Base-by-base conservation (phyloP, 2,888 invertebrate genomes). In the Acleris sparsana region DNA sequence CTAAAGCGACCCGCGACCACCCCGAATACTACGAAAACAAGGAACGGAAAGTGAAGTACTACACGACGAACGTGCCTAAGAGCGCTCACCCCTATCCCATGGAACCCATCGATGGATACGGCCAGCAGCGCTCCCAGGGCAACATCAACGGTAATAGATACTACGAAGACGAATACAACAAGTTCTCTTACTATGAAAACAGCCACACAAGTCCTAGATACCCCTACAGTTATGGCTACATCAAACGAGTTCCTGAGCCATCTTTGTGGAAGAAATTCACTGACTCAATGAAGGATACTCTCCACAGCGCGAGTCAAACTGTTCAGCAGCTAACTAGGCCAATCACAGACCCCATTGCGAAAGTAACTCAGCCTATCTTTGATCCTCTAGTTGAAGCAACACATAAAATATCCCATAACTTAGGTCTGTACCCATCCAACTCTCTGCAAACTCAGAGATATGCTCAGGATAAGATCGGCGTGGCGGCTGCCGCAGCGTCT, bases 371-470 rank as follows among this genome's bases (percentile, higher is more conserved):
- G 67, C 95, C 95, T 3, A 95, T 96, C 1, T 89, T 95, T 33
- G 96, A 96, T 64, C 96, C 97, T 0, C 83, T 97, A 43, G 94
- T 96, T 0, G 96, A 96, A 84, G 96, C 96, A 0, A 95, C 96
- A 0, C 96, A 96, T 9, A 96, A 96, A 82, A 96, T 96, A 67
- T 95, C 96, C 0, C 94, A 96, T 72, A 96, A 96, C 80, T 88
- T 96, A 52, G 96, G 96, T 1, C 87, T 96, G 9, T 93, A 94
- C 9, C 88, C 86, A 0, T 83, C 89, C 1, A 88, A 91, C 69
- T 83, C 89, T 3, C 81, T 89, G 52, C 88, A 91, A 73, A 84
- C 85, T 51, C 93, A 91, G 72, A 91, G 84, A 63, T 91, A 92
- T 62, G 92, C 92, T 51, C 92, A 92, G 73, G 95, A 96, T 68